These are phyloP conservation scores for Pseudorasbora parva DNA, from an alignment of 2,113 vertebrate species.

Conservation along the genomic window DNA sequence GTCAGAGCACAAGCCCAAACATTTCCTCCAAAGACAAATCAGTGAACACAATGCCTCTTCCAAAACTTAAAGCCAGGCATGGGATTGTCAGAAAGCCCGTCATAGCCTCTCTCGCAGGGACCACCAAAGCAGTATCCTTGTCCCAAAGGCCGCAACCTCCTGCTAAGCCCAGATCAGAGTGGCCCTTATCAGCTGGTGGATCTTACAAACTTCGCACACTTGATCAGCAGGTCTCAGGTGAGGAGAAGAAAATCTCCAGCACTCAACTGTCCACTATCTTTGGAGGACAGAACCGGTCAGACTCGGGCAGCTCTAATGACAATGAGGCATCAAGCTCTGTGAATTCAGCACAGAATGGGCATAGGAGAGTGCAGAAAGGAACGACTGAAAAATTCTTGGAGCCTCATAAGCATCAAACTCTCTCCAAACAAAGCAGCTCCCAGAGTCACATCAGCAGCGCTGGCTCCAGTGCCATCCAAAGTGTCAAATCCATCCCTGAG, in stretches of 20 bases:
- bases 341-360: constrained; percentile 33
- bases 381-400: constrained; percentile 43
- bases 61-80: neutral
- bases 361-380: constrained; percentile 21
- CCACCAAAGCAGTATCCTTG: constrained; percentile 59
- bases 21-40: constrained; percentile 13
- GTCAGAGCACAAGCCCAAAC: constrained; percentile 33
- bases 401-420: constrained; percentile 29
- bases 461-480: constrained; percentile 34
- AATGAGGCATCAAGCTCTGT: constrained; percentile 33
- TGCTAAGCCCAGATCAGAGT: constrained; percentile 49
- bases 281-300: neutral
- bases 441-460: constrained; percentile 23
- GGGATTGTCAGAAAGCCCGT: constrained; percentile 56
- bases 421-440: constrained; percentile 39
- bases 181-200: neutral
- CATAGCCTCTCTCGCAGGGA: constrained; percentile 69
- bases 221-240: neutral
- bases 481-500: constrained; percentile 67
- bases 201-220: neutral
- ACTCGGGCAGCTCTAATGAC: neutral
- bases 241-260: neutral
- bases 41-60: neutral
- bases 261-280: neutral
- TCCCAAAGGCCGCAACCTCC: constrained; percentile 56